These are phyloP conservation scores for Geophilus truncorum DNA, from an alignment of 2,888 invertebrate species.

Conservation along the genomic window DNA sequence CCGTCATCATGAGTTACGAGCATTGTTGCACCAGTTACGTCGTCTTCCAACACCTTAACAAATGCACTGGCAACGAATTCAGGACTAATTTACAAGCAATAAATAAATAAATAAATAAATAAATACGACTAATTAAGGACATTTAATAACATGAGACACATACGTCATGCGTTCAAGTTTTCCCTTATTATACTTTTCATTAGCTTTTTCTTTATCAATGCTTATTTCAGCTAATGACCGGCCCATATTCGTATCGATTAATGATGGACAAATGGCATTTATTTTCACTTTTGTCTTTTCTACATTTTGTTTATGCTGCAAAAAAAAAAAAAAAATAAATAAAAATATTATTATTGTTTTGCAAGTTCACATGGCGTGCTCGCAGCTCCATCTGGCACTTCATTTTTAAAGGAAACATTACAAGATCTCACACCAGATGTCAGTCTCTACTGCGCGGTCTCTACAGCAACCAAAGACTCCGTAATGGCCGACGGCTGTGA, in stretches of 20 bases:
- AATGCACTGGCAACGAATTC: background rate
- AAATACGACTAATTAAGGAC: too few relatives aligned
- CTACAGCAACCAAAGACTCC: background rate
- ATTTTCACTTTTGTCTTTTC: constrained; percentile 38
- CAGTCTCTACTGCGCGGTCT: background rate
- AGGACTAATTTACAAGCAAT: background rate
- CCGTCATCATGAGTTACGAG: background rate
- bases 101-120: background rate
- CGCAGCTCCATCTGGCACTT: background rate
- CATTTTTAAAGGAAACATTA: constrained; percentile 6
- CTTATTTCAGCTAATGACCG: background rate
- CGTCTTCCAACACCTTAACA: background rate
- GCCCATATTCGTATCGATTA: background rate
- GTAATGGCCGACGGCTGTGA: background rate
- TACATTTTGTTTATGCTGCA: constrained; percentile 49
- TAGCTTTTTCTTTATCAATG: background rate
- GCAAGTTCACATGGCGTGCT: too few relatives aligned
- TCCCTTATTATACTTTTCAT: background rate
- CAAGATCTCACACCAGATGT: background rate
- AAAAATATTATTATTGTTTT: background rate
- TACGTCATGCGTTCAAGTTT: background rate
- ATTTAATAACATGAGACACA: too few relatives aligned
- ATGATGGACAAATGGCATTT: background rate
- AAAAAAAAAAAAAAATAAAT: constrained; percentile 37
- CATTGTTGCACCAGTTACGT: background rate